Base-by-base conservation (phyloP, 2,888 invertebrate genomes). In the Drosophila pegasa region DNA sequence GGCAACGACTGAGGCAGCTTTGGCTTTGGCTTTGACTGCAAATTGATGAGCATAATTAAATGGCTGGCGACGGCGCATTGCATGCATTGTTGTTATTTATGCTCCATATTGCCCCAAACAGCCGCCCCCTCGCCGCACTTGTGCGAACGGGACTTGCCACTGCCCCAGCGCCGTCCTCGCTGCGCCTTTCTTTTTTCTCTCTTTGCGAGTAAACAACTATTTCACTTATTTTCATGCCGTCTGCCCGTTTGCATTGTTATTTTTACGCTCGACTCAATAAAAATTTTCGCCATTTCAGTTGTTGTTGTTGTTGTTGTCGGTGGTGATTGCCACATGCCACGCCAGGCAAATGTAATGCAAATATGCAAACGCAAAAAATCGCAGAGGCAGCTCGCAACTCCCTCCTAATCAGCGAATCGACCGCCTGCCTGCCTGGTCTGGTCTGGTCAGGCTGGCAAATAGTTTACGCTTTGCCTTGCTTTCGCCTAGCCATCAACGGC, bases 41-140 rank as follows among this genome's bases (percentile, higher is more conserved):
- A 88, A 88, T 85, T 85, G 84, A 85, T 85, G 84, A 80, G 88
- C 84, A 88, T 85, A 85, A 85, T 85, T 85, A 85, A 85, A 88
- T 84, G 84, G 70, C 74, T 68, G 73, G 77, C 80, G 79, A 68
- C 70, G 79, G 73, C 54, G 71, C 68, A 75, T 87, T 84, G 82
- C 82, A 82, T 88, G 83, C 83, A 72, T 75, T 82, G 87, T 83
- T 87, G 88, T 88, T 86, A 86, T 88, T 84, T 84, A 88, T 84
- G 88, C 88, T 72, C 65, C 81, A 82, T 78, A 82, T 80, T 80
- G 79, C 60, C 33, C 27, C 20, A 40, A 1, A 10, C 22, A 37
- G n/a, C n/a, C n/a, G n/a, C 48, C 20, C 16, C 4, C 20, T 37
- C 16, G 10, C n/a, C 14, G 18, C 6, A n/a, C 25, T 18, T n/a